Evolutionary conservation across 2,888 invertebrate species (phyloP).

Genomic region (Thymelicus lineola): DNA sequence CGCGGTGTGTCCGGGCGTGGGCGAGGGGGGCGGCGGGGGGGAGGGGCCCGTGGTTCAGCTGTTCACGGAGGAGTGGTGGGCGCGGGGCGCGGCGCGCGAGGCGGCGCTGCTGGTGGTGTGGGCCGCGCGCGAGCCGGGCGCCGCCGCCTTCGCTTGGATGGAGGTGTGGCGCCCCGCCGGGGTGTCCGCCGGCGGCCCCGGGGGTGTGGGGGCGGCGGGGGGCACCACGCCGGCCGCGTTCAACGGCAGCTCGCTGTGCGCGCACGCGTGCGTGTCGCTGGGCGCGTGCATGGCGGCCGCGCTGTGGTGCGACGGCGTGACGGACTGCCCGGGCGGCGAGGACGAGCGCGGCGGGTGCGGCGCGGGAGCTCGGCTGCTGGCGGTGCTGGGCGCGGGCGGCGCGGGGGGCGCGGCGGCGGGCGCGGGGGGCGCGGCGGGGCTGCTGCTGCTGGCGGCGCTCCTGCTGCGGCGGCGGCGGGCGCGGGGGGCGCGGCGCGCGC

Average conservation of each 20-base stretch:
- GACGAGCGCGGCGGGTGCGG: constrained; percentile 85
- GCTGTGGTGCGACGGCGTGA: constrained; percentile 74
- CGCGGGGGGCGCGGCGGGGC: constrained; percentile 81
- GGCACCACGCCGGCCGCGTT: constrained; percentile 55
- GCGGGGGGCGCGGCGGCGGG: constrained; percentile 66
- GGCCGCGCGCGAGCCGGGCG: constrained; percentile 92
- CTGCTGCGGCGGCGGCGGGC: constrained; percentile 84
- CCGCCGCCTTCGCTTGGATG: constrained; percentile 92
- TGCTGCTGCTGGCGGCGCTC: constrained; percentile 69
- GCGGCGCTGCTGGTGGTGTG: constrained; percentile 93
- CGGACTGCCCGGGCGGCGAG: constrained; percentile 88
- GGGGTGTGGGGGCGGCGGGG: constrained; percentile 60
- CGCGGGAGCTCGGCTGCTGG: constrained; percentile 72
- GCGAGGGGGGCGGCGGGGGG: constrained; percentile 86
- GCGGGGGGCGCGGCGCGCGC: constrained; percentile 86
- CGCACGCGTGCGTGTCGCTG: constrained; percentile 87
- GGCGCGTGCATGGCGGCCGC: constrained; percentile 91
- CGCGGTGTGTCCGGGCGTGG: constrained; percentile 90
- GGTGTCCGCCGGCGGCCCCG: constrained; percentile 65
- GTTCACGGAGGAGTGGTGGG: constrained; percentile 92
- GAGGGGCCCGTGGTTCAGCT: constrained; percentile 88
- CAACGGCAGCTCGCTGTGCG: constrained; percentile 63
- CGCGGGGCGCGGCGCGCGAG: constrained; percentile 70
- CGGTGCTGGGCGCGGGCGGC: constrained; percentile 88
- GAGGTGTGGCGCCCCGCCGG: constrained; percentile 89